These are phyloP conservation scores for Coecobrya sp. DNA, from an alignment of 2,888 invertebrate genomes.

Conservation along the genomic window DNA sequence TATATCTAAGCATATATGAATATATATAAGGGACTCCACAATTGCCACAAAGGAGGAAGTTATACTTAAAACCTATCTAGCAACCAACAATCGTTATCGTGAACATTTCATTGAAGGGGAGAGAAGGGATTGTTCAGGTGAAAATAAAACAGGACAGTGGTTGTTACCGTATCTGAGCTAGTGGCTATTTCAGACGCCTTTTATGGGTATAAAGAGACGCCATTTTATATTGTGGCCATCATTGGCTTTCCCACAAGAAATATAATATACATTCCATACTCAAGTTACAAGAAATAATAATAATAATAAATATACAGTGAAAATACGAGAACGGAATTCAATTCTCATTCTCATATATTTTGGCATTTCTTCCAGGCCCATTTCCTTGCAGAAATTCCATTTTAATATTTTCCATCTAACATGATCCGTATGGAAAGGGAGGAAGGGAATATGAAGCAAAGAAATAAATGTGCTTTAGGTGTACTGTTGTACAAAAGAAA, in stretches of 20 bases:
- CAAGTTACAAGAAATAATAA: background rate
- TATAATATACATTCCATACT: background rate
- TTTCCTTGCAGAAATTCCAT: no score
- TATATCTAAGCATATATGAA: no score
- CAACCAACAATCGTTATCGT: constrained; percentile 50
- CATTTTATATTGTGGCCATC: background rate
- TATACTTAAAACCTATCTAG: no score
- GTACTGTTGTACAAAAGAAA: no score
- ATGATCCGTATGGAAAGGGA: background rate
- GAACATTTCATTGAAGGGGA: constrained; percentile 37
- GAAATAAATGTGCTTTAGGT: background rate
- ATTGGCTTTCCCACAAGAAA: constrained; percentile 38
- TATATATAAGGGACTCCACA: no score
- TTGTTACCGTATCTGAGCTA: background rate
- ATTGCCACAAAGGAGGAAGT: no score
- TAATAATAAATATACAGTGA: background rate
- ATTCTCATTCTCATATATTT: constrained; percentile 55
- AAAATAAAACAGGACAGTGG: constrained; percentile 67
- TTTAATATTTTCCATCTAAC: no score
- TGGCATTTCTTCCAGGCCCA: constrained; percentile 42
- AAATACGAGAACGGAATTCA: background rate
- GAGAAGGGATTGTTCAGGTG: constrained; percentile 46
- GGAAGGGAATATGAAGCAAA: background rate
- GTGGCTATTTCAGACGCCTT: constrained; percentile 49
- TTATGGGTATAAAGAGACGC: constrained; percentile 59